Evolutionary conservation across 2,888 invertebrate genomes (phyloP).

Genomic region (Keiferia lycopersicella): DNA sequence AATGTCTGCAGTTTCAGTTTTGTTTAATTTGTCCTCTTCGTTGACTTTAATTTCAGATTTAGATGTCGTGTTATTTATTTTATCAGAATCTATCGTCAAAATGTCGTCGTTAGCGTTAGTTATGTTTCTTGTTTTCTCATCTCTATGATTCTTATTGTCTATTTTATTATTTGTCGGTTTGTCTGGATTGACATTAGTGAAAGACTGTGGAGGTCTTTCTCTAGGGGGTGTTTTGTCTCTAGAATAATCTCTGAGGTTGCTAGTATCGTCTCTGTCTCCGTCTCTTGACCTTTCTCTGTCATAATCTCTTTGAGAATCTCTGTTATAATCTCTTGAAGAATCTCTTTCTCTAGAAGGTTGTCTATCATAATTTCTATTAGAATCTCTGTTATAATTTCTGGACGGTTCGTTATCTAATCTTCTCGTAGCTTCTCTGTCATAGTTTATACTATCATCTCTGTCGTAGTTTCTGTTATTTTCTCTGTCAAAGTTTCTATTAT

Average conservation of each 20-base stretch:
- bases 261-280: not conserved
- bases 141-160: constrained; percentile 50
- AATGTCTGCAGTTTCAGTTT: constrained; percentile 48
- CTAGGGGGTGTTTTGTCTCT: constrained; percentile 29
- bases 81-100: constrained; percentile 31
- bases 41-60: constrained; percentile 36
- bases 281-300: constrained; percentile 8
- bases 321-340: not conserved
- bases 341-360: not conserved
- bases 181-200: constrained; percentile 30
- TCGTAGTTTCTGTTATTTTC: not conserved
- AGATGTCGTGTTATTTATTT: constrained; percentile 35
- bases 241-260: constrained; percentile 8
- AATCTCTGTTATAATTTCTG: constrained; percentile 2
- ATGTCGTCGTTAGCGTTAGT: constrained; percentile 42
- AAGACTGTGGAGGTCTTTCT: constrained; percentile 32
- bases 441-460: not conserved
- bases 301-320: constrained; percentile 3
- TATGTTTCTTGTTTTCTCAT: constrained; percentile 60
- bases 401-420: not conserved
- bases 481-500: constrained; percentile 1
- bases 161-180: constrained; percentile 38
- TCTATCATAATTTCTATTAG: not conserved
- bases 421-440: constrained; percentile 4
- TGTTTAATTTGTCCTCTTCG: constrained; percentile 36